Percentiles rank a stretch among this genome's conserved stretches.
Evolutionary conservation across 2,888 invertebrate genomes (phyloP).

Genomic region (Cantharis lateralis): DNA sequence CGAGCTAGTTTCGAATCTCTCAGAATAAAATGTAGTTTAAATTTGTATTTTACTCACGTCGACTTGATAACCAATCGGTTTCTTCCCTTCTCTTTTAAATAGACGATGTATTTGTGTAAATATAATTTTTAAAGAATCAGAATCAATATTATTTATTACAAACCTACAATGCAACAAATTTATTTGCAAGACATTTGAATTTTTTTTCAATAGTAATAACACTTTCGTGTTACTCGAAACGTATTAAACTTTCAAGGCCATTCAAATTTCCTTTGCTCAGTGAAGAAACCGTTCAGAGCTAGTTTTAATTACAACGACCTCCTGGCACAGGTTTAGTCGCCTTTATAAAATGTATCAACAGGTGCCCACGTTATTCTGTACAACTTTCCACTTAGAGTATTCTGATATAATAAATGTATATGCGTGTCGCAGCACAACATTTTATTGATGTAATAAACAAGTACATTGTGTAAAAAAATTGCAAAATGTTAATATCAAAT

Average conservation of each 20-base stretch:
- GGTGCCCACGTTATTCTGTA: constrained; percentile 33
- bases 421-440: constrained; percentile 40
- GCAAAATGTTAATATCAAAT: constrained; percentile 18
- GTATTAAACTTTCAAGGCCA: constrained; percentile 13
- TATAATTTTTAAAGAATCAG: not conserved
- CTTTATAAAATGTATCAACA: constrained; percentile 34
- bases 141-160: not conserved
- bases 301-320: constrained; percentile 22
- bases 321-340: constrained; percentile 31
- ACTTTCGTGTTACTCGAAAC: not conserved
- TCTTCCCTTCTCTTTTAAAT: not conserved
- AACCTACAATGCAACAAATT: not conserved
- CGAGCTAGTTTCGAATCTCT: not conserved
- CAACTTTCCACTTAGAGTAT: constrained; percentile 34
- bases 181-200: not conserved
- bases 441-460: constrained; percentile 35
- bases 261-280: constrained; percentile 16
- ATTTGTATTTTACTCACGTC: not conserved
- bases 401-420: constrained; percentile 41
- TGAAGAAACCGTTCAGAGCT: constrained; percentile 24
- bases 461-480: constrained; percentile 10
- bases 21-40: not conserved
- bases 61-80: not conserved
- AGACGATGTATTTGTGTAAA: not conserved
- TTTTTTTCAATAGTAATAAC: not conserved